Conservation (phyloP, 2,113 vertebrate genomes). For the Rhinogobius similis region DNA sequence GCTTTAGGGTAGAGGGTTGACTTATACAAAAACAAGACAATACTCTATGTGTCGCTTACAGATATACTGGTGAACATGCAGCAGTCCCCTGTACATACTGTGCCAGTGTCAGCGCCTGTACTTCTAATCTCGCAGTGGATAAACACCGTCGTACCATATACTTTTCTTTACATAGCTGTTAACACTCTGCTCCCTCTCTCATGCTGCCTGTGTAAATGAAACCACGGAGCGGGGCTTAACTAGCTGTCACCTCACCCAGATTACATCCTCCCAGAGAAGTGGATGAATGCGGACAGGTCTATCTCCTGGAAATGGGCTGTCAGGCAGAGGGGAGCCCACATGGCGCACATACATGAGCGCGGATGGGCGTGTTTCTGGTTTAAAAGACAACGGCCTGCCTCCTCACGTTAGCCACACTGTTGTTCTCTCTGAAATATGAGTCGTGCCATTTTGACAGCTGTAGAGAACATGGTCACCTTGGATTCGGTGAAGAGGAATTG, state of each 20-base stretch:
- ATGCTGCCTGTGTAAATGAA: slow-evolving; percentile 44
- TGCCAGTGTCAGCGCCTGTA: background rate
- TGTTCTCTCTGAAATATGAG: slow-evolving; percentile 24
- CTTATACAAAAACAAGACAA: background rate
- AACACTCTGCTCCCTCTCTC: background rate
- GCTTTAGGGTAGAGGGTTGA: too few relatives aligned
- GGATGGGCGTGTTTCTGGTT: slow-evolving; percentile 20
- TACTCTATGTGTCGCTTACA: background rate
- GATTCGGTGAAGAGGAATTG: background rate
- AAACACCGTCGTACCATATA: background rate
- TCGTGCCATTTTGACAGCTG: slow-evolving; percentile 1
- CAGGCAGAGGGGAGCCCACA: slow-evolving; percentile 23
- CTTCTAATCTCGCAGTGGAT: background rate
- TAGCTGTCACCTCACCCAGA: slow-evolving; percentile 57
- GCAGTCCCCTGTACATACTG: background rate
- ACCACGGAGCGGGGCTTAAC: slow-evolving; percentile 51
- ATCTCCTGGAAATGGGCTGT: slow-evolving; percentile 60
- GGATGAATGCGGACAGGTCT: slow-evolving; percentile 68
- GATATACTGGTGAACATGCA: background rate
- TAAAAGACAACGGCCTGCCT: slow-evolving; percentile 28
- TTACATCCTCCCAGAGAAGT: slow-evolving; percentile 35
- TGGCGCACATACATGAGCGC: slow-evolving; percentile 4
- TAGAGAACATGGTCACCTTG: slow-evolving; percentile 7
- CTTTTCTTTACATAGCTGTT: slow-evolving; percentile 3
- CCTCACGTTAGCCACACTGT: slow-evolving; percentile 22